Conservation (phyloP, 2,113 vertebrate genomes). For the Progne subis region DNA sequence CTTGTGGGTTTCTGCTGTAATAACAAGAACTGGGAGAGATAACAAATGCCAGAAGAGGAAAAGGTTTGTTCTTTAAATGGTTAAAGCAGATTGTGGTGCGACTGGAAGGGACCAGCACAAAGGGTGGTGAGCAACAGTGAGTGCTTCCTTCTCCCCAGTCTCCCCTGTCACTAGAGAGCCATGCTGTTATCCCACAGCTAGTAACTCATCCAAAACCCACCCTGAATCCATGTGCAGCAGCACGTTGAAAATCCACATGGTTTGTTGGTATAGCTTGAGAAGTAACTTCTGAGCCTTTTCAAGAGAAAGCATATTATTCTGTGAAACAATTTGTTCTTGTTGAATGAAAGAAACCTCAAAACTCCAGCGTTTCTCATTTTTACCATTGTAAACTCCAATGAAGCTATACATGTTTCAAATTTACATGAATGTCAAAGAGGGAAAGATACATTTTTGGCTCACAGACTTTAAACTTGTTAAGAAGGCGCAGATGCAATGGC, state of each 20-base stretch:
- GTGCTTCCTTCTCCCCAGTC: neutral
- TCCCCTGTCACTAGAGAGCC: neutral
- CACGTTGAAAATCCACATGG: neutral
- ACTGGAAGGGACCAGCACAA: neutral
- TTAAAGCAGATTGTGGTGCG: neutral
- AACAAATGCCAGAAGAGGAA: neutral
- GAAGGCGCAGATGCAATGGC: neutral
- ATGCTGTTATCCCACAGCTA: neutral
- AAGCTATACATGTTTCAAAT: constrained; percentile 32
- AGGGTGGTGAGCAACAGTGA: neutral
- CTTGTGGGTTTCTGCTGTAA: neutral
- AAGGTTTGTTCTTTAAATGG: neutral
- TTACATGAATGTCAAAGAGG: neutral
- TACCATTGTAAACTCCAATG: neutral
- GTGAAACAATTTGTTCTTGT: neutral
- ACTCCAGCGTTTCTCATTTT: constrained; percentile 18
- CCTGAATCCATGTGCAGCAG: neutral
- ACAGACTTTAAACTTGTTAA: constrained; percentile 17
- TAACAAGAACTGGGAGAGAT: neutral
- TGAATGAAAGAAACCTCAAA: neutral
- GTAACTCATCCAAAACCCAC: rapidly evolving
- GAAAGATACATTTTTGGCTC: neutral
- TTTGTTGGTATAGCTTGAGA: neutral
- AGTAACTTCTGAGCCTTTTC: neutral
- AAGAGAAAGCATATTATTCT: neutral